These are phyloP conservation scores for Chloromyia formosa DNA, from an alignment of 2,888 invertebrate species.

Conservation along the genomic window DNA sequence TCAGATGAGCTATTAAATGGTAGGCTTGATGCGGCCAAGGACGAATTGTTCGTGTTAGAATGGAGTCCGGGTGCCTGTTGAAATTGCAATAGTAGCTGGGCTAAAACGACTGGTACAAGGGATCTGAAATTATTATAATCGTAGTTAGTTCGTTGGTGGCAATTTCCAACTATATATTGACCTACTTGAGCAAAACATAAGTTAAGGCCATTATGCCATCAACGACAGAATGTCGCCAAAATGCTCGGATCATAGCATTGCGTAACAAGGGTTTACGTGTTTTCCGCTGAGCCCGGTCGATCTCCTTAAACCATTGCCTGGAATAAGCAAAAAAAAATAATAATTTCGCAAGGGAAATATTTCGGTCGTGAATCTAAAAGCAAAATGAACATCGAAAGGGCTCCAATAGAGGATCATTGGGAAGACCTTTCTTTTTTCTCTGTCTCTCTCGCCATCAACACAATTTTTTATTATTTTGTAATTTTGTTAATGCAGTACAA, in stretches of 20 bases:
- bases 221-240: slow-evolving; percentile 74
- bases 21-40: background rate
- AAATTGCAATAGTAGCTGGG: slow-evolving; percentile 62
- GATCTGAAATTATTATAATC: slow-evolving; percentile 59
- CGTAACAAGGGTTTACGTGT: slow-evolving; percentile 71
- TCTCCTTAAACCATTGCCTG: slow-evolving; percentile 76
- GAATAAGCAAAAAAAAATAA: background rate
- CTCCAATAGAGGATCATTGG: too few species aligned
- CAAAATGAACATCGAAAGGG: too few species aligned
- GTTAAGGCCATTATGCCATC: slow-evolving; percentile 71
- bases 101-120: slow-evolving; percentile 60
- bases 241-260: slow-evolving; percentile 72
- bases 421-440: too few species aligned
- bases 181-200: slow-evolving; percentile 61
- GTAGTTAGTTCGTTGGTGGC: too few species aligned
- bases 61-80: slow-evolving; percentile 51
- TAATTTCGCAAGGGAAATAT: too few species aligned
- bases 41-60: background rate
- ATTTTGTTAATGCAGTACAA: too few species aligned
- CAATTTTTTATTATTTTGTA: too few species aligned
- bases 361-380: too few species aligned
- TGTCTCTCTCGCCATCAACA: too few species aligned
- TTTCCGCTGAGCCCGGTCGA: slow-evolving; percentile 67
- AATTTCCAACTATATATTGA: background rate
- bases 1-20: too few species aligned